phyloP scores from a whole-genome alignment of 2,113 vertebrate genomes.

The Bungarus multicinctus region DNA sequence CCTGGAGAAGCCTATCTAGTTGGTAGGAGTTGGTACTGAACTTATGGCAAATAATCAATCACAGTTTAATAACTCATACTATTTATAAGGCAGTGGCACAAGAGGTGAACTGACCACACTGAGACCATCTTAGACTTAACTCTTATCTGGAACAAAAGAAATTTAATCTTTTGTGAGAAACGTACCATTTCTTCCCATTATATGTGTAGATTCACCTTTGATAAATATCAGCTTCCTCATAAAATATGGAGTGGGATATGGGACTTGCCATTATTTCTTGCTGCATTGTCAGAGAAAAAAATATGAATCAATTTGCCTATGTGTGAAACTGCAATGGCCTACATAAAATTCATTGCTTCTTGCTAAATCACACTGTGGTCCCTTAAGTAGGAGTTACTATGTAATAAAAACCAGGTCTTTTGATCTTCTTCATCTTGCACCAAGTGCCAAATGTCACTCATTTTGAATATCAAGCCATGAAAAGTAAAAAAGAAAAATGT shows the following conservation, averaged over 20 bases:
- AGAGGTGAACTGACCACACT: not conserved
- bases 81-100: not conserved
- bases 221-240: not conserved
- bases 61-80: not conserved
- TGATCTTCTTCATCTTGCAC: not conserved
- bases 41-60: not conserved
- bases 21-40: not conserved
- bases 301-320: not conserved
- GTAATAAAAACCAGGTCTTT: not conserved
- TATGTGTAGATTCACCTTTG: not conserved
- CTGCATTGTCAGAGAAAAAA: not conserved
- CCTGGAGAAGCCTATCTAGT: not conserved
- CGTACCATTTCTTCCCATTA: not conserved
- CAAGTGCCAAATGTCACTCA: not conserved
- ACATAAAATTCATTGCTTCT: not conserved
- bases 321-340: not conserved
- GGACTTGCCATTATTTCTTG: not conserved
- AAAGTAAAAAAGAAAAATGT: not conserved
- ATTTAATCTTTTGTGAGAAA: not conserved
- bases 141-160: not conserved
- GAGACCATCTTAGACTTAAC: not conserved
- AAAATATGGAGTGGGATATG: not conserved
- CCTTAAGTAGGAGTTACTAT: not conserved
- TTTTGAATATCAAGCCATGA: not conserved
- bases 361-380: not conserved